Evolutionary conservation across 2,113 vertebrate genomes (phyloP).

Genomic region (Oryzias javanicus): DNA sequence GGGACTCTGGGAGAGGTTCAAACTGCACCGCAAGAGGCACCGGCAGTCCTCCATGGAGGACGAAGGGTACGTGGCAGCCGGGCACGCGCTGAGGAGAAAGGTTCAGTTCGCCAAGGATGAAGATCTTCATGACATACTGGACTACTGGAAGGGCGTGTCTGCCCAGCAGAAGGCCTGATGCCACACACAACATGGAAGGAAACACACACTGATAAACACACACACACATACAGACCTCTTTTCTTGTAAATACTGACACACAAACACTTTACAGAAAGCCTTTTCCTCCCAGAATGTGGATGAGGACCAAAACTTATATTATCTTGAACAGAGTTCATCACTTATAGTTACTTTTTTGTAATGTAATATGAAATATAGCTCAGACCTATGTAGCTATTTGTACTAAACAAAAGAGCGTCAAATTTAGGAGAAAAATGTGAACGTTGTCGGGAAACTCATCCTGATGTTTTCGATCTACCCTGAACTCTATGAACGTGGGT

Average conservation of each 20-base stretch:
- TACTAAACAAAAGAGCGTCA: slow-evolving; percentile 52
- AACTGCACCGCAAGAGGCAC: slow-evolving; percentile 92
- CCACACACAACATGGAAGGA: slow-evolving; percentile 43
- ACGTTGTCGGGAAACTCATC: slow-evolving; percentile 51
- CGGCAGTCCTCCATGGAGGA: slow-evolving; percentile 81
- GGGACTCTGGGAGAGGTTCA: slow-evolving; percentile 94
- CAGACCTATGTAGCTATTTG: slow-evolving; percentile 72
- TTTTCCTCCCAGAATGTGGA: slow-evolving; percentile 54
- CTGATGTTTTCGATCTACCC: slow-evolving; percentile 40
- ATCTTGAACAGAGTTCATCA: slow-evolving; percentile 50
- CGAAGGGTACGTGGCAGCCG: slow-evolving; percentile 92
- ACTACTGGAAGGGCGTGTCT: slow-evolving; percentile 99
- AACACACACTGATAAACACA: slow-evolving; percentile 35
- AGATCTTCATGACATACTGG: slow-evolving; percentile 98
- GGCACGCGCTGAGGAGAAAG: slow-evolving; percentile 94
- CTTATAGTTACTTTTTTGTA: slow-evolving; percentile 67
- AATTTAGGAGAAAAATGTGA: slow-evolving; percentile 53
- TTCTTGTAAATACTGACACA: slow-evolving; percentile 63
- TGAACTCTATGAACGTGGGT: not conserved
- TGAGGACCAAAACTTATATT: slow-evolving; percentile 69
- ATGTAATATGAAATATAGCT: slow-evolving; percentile 66
- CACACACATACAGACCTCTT: not conserved
- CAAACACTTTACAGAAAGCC: slow-evolving; percentile 54
- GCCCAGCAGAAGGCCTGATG: slow-evolving; percentile 97
- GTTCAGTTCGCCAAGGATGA: slow-evolving; percentile 99